Conservation (phyloP, 2,113 vertebrate genomes). For the Hucho hucho region DNA sequence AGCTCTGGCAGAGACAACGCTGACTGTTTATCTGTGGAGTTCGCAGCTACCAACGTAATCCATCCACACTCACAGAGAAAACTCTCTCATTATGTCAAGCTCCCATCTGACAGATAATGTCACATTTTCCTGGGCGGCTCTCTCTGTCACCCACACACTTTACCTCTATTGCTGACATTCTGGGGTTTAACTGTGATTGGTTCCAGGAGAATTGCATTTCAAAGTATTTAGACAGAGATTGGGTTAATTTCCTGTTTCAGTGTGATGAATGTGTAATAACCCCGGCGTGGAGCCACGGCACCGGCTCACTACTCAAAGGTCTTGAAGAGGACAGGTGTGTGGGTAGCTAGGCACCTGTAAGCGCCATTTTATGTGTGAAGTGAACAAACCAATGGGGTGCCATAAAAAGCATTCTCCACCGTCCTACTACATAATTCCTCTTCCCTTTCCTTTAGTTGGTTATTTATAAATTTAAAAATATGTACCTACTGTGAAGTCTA, state of each 20-base stretch:
- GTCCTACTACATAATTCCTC: conserved; percentile 53
- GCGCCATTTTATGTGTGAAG: not conserved
- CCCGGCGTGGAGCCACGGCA: not conserved
- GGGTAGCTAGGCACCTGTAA: not conserved
- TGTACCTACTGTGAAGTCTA: conserved; percentile 16
- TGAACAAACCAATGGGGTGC: conserved; percentile 1
- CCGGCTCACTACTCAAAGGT: not conserved
- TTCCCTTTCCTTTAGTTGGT: conserved; percentile 54
- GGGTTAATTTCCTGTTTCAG: not conserved
- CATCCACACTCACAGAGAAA: not conserved
- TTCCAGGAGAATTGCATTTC: not conserved
- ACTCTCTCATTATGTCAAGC: not conserved
- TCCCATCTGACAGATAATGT: conserved; percentile 4
- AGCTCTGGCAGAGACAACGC: not conserved
- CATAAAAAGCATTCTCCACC: conserved; percentile 39
- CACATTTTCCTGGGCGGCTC: not conserved
- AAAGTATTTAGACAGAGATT: not conserved
- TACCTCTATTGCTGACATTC: not conserved
- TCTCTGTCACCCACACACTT: not conserved
- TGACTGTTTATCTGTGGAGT: not conserved
- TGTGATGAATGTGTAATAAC: not conserved
- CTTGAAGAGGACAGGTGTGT: not conserved
- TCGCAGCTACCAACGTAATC: not conserved
- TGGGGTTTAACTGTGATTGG: not conserved
- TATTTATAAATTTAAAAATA: conserved; percentile 59